Conservation (phyloP, 2,888 invertebrate genomes). For the Acrobasis suavella region DNA sequence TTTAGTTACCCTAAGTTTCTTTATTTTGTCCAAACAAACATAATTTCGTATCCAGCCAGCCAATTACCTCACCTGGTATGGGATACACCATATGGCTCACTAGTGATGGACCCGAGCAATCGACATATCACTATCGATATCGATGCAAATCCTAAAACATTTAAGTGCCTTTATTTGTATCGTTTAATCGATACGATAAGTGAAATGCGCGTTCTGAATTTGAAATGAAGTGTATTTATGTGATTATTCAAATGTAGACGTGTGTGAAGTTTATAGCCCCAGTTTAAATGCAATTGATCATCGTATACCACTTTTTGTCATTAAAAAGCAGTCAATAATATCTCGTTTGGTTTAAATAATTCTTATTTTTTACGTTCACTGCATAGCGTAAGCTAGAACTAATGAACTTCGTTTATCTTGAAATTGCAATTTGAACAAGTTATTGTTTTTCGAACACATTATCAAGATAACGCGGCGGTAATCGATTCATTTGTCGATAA, state of each 20-base stretch:
- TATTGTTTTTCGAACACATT: constrained; percentile 63
- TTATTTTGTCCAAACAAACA: constrained; percentile 19
- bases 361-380: not conserved
- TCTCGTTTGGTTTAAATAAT: not conserved
- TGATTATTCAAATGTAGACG: constrained; percentile 17
- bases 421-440: constrained; percentile 42
- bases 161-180: constrained; percentile 24
- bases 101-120: constrained; percentile 42
- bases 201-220: constrained; percentile 22
- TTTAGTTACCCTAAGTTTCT: not conserved
- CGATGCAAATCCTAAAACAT: constrained; percentile 23
- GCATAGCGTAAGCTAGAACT: not conserved
- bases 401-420: constrained; percentile 4
- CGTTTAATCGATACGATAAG: constrained; percentile 20
- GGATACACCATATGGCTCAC: constrained; percentile 61
- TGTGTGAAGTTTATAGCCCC: constrained; percentile 3
- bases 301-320: not conserved
- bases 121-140: constrained; percentile 29
- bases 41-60: constrained; percentile 39
- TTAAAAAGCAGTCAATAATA: constrained; percentile 3
- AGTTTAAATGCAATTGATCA: not conserved
- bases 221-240: constrained; percentile 15
- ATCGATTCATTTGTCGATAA: constrained; percentile 75
- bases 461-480: constrained; percentile 65
- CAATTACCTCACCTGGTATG: constrained; percentile 59